Evolutionary conservation across 2,888 invertebrate species (phyloP).

Genomic region (Hymenopus coronatus): DNA sequence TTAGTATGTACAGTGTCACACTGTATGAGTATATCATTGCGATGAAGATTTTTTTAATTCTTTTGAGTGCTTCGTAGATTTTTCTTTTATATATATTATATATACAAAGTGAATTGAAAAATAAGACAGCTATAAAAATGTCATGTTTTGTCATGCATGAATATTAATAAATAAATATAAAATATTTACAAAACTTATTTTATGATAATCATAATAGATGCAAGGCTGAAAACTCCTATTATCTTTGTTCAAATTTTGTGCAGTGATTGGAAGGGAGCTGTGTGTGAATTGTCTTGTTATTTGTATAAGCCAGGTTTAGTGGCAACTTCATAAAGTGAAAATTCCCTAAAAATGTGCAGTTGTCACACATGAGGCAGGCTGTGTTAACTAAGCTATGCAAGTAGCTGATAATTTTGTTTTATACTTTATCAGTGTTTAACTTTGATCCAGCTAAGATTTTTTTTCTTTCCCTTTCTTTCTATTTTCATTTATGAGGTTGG

Average conservation of each 20-base stretch:
- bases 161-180: background rate
- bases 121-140: background rate
- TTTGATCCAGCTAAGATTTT: background rate
- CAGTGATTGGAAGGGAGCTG: background rate
- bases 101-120: background rate
- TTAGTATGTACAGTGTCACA: constrained; percentile 1
- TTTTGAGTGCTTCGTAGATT: constrained; percentile 15
- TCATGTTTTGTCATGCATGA: constrained; percentile 14
- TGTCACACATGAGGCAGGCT: background rate
- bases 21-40: background rate
- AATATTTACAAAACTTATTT: background rate
- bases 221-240: background rate
- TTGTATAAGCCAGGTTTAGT: background rate
- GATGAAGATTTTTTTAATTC: constrained; percentile 5
- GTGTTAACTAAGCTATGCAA: background rate
- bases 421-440: background rate
- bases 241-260: background rate
- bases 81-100: background rate
- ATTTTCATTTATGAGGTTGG: background rate
- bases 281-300: background rate
- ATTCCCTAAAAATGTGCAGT: background rate
- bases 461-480: too few relatives aligned
- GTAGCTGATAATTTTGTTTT: background rate
- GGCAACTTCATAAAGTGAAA: background rate
- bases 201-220: background rate